Evolutionary conservation across 2,113 vertebrate genomes (phyloP).

Genomic region (Bos taurus): ARS-UCD2.0 NC_037333.1:52115001-52115500

Average conservation of each 20-base stretch:
- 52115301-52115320: too few species aligned
- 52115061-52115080: too few species aligned
- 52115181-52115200: background rate
- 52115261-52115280: background rate
- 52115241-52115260: background rate
- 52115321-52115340: too few species aligned
- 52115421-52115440: too few species aligned
- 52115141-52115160: background rate
- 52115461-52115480: too few species aligned
- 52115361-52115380: too few species aligned
- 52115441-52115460: too few species aligned
- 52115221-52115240: background rate
- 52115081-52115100: background rate
- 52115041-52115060: background rate
- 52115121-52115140: background rate
- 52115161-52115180: background rate
- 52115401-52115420: too few species aligned
- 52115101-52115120: background rate
- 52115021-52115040: background rate
- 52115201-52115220: background rate
- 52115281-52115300: background rate
- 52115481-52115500: too few species aligned
- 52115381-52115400: too few species aligned
- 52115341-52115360: too few species aligned
- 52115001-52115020: background rate